Evolutionary conservation across 2,888 invertebrate genomes (phyloP), one percentile per base, ranked within the genome.

Genomic region (Agonopterix heracliana): DNA sequence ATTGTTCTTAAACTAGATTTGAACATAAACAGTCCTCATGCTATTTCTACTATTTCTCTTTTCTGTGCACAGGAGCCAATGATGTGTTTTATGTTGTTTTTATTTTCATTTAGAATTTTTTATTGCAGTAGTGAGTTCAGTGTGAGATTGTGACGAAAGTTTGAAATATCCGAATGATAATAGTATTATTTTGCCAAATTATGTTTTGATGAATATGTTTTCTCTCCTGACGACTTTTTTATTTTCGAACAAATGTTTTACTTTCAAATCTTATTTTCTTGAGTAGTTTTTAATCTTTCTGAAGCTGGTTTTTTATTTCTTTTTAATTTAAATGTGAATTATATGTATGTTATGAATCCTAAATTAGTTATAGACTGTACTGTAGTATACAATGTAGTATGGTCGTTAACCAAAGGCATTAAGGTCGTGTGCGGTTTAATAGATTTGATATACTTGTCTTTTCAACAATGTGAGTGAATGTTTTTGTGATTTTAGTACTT

Each of bases 401-500:
- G 13, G 12, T 12, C 40, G 38, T 44, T 44, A 47, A 46, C 34
- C 47, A 40, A 50, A 47, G 42, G 47, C 34, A 41, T 41, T n/a
- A 9, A 34, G 34, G 34, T 12, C 8, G 14, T 13, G 26, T 14
- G 11, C n/a, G 64, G 55, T 55, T 54, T 56, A 63, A 58, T 56
- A 49, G 1, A 26, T 26, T 26, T 26, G 26, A 26, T 26, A 26
- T 26, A 26, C 26, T 26, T 26, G 5, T 26, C 26, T 26, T 26
- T 26, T 26, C 26, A 26, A 26, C 26, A 7, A 9, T 43, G 9
- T 44, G 68, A 61, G 62, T 74, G 72, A 54, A 65, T 72, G 70
- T 61, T 63, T 74, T 74, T 76, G 81, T 82, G 80, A 81, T 82
- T 78, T 65, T 74, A 76, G 81, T 85, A 85, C 84, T 83, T 83